Conservation (phyloP, 2,888 invertebrate genomes). For the Caenorhabditis wallacei region DNA sequence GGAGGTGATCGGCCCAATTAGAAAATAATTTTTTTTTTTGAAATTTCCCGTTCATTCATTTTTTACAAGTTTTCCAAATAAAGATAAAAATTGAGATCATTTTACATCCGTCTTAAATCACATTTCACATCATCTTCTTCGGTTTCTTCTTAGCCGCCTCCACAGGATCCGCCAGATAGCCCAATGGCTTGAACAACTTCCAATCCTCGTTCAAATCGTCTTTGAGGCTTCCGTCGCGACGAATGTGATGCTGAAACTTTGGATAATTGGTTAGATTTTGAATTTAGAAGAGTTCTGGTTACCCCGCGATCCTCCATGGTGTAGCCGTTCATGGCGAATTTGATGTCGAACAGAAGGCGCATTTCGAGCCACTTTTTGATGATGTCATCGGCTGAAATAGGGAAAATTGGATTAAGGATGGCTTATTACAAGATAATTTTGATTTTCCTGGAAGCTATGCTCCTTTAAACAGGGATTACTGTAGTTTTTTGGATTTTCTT, state of each 20-base stretch:
- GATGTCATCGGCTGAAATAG: slow-evolving; percentile 26
- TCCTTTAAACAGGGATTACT: neutral
- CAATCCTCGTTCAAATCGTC: slow-evolving; percentile 45
- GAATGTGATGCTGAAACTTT: slow-evolving; percentile 40
- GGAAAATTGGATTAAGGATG: neutral
- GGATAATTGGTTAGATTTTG: no score
- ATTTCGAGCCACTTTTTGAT: slow-evolving; percentile 49
- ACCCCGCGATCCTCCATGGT: slow-evolving; percentile 44
- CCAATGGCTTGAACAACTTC: slow-evolving; percentile 29
- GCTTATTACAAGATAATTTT: neutral
- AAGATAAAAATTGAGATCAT: no score
- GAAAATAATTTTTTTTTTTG: no score
- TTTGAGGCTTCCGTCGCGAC: slow-evolving; percentile 39
- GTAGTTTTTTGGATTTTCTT: neutral
- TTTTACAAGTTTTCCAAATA: no score
- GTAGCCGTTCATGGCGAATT: slow-evolving; percentile 35
- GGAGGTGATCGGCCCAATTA: no score
- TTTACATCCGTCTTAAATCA: neutral
- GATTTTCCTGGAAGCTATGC: neutral
- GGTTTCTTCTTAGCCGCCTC: slow-evolving; percentile 13
- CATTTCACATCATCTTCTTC: no score
- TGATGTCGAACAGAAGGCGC: slow-evolving; percentile 20
- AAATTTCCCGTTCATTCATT: no score
- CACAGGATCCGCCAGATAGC: slow-evolving; percentile 5
- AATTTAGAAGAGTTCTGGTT: no score